Percentiles rank a stretch among this genome's conserved stretches.
Conservation (phyloP, 2,888 invertebrate genomes). For the Bellardia pandia region DNA sequence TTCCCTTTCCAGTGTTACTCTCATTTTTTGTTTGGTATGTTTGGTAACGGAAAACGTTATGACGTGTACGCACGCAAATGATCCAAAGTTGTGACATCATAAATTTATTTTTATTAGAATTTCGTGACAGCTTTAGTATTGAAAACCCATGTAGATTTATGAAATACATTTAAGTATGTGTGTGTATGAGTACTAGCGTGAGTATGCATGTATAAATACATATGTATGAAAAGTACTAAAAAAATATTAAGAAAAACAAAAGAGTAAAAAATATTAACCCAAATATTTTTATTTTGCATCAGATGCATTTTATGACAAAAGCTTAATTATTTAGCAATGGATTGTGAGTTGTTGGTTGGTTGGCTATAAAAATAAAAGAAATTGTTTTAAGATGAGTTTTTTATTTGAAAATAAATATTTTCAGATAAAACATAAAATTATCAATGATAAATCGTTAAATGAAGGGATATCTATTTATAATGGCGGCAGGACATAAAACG, state of each 20-base stretch:
- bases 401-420: conserved; percentile 11
- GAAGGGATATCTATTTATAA: not conserved
- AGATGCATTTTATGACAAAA: conserved; percentile 52
- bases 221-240: not conserved
- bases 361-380: not conserved
- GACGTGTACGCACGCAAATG: conserved; percentile 61
- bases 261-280: not conserved
- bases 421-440: conserved; percentile 21
- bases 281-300: conserved; percentile 49
- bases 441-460: conserved; percentile 23
- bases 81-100: conserved; percentile 65
- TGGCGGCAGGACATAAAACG: conserved; percentile 21
- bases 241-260: not conserved
- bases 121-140: conserved; percentile 64
- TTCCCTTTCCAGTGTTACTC: conserved; percentile 28
- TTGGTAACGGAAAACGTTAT: conserved; percentile 18
- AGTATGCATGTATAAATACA: not conserved
- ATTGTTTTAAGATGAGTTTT: not conserved
- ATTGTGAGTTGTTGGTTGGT: not conserved
- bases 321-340: conserved; percentile 15
- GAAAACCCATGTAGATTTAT: conserved; percentile 36
- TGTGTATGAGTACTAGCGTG: not conserved
- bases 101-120: conserved; percentile 68
- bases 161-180: not conserved
- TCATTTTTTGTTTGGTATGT: not conserved